Evolutionary conservation across 1,140 invertebrate species (phyloP).

Genomic region (Drosophila funebris): DNA sequence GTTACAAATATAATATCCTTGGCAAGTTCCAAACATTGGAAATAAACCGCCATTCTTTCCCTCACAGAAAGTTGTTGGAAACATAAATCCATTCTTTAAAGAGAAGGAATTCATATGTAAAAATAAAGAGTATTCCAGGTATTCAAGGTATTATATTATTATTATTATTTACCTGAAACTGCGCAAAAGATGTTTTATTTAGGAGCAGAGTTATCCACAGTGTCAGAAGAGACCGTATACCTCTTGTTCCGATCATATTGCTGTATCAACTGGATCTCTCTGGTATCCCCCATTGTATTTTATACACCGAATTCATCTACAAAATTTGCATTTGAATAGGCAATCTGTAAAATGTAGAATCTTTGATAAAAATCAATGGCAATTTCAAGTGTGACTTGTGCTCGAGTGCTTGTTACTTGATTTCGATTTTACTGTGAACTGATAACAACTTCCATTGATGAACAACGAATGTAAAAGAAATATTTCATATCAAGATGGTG

Average conservation of each 20-base stretch:
- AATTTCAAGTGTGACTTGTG: slow-evolving; percentile 19
- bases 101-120: not conserved
- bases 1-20: slow-evolving; percentile 66
- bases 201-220: slow-evolving; percentile 39
- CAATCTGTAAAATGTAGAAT: slow-evolving; percentile 50
- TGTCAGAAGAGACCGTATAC: slow-evolving; percentile 39
- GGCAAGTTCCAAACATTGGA: slow-evolving; percentile 71
- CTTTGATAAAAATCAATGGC: slow-evolving; percentile 43
- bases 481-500: not conserved
- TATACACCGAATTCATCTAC: slow-evolving; percentile 42
- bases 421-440: slow-evolving; percentile 35
- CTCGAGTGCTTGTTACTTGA: slow-evolving; percentile 12
- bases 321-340: slow-evolving; percentile 56
- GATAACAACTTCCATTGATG: slow-evolving; percentile 50
- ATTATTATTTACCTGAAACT: slow-evolving; percentile 52
- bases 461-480: slow-evolving; percentile 12
- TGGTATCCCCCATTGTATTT: slow-evolving; percentile 8
- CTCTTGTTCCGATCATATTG: slow-evolving; percentile 16
- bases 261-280: slow-evolving; percentile 21
- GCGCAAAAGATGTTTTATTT: slow-evolving; percentile 20
- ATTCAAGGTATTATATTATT: no score
- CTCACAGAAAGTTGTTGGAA: slow-evolving; percentile 57
- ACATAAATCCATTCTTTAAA: slow-evolving; percentile 47
- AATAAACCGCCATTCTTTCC: slow-evolving; percentile 62
- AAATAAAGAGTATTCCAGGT: not conserved